Conservation (phyloP, 2,797 vertebrate species). For the Poeciliopsis paucimaculata region DNA sequence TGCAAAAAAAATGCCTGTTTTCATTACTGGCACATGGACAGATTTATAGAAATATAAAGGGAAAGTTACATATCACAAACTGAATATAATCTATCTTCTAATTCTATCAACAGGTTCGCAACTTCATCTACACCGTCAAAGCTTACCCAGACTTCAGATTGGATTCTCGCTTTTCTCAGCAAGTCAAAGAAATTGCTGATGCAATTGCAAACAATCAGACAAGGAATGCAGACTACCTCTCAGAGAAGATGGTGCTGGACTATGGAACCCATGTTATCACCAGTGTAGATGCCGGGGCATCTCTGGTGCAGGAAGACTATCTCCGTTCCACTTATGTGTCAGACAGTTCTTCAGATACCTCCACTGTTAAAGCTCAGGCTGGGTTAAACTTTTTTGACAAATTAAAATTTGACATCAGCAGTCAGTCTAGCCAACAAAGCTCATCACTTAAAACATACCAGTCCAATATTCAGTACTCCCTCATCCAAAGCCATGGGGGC, state of each 20-base stretch:
- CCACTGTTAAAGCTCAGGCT: slow-evolving; percentile 71
- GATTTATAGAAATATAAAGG: not conserved
- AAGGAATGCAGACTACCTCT: slow-evolving; percentile 81
- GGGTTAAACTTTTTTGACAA: slow-evolving; percentile 82
- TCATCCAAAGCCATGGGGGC: slow-evolving; percentile 83
- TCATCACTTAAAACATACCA: slow-evolving; percentile 76
- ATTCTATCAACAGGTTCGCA: slow-evolving; percentile 78
- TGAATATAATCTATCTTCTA: not conserved
- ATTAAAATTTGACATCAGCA: slow-evolving; percentile 68
- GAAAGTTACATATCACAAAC: not conserved
- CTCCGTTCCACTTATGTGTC: slow-evolving; percentile 82
- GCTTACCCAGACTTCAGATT: slow-evolving; percentile 79
- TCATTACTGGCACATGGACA: not conserved
- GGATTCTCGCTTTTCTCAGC: slow-evolving; percentile 81
- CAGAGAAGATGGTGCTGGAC: slow-evolving; percentile 88
- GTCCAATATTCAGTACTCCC: slow-evolving; percentile 84
- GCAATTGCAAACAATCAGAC: slow-evolving; percentile 92
- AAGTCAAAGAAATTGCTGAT: slow-evolving; percentile 81
- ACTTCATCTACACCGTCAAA: slow-evolving; percentile 87
- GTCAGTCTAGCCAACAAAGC: slow-evolving; percentile 35
- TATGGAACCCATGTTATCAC: slow-evolving; percentile 90
- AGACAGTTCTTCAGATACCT: slow-evolving; percentile 57
- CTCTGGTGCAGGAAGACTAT: slow-evolving; percentile 88
- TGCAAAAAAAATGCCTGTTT: not conserved
- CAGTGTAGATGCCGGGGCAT: slow-evolving; percentile 85